Base-by-base conservation (phyloP, 2,797 vertebrate species). In the Paguma larvata region DNA sequence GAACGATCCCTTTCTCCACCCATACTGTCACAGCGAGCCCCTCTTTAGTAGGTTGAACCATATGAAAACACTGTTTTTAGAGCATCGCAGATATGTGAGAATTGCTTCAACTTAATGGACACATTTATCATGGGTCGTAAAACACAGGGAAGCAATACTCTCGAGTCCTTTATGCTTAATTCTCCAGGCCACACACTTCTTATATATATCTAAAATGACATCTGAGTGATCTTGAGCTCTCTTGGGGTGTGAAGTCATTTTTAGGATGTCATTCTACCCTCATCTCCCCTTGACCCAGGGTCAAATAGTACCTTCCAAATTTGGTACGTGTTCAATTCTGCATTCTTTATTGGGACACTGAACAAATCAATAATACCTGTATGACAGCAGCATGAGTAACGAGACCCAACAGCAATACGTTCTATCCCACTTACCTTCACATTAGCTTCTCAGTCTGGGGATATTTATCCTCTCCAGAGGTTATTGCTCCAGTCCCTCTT, bases 171-270 rank as follows among this genome's bases (percentile, higher is more conserved):
- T 5, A 44, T 34, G 77, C 48, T 51, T 84, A 53, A 32, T 80
- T 70, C 41, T 89, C 41, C 38, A 63, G 73, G 67, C 15, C 72
- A 75, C 79, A 11, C 3, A 13, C 4, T 82, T 82, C 59, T 93
- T 38, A 48, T 21, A 51, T 13, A 3, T 59, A 65, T 79, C 70
- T 72, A 34, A 89, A 38, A 21, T 56, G 48, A n/a, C 75, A 32
- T n/a, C 23, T 34, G 89, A n/a, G 41, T 92, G 51, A 70, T 30
- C 68, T 72, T 34, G 48, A 72, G 21, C 82, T 30, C 6, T 41
- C n/a, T 38, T 72, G n/a, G n/a, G n/a, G n/a, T 38, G 83, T n/a
- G 75, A 92, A 77, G 82, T 48, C 78, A 53, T 78, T 92, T 80
- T 73, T 70, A 97, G 77, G 30, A 91, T 32, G 5, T 68, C 70